A percentile compares a stretch with the other conserved stretches of the same genome.
These are phyloP conservation scores for Triplophysa rosa DNA, from an alignment of 2,113 vertebrate genomes.

Conservation along the genomic window DNA sequence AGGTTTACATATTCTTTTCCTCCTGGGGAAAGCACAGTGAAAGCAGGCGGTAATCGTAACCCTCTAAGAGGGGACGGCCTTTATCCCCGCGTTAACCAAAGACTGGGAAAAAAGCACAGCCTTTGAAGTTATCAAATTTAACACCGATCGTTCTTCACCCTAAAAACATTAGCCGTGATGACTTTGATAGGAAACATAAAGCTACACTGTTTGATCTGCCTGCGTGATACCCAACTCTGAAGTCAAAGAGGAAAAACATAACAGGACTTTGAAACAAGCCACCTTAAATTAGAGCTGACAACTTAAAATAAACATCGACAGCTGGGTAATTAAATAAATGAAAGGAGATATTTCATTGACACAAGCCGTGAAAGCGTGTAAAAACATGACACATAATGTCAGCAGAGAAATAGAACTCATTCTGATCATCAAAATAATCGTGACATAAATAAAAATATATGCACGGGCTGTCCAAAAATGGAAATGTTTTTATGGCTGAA, in stretches of 20 bases:
- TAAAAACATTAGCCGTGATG: constrained; percentile 67
- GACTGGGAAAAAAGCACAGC: constrained; percentile 37
- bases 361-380: constrained; percentile 63
- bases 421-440: constrained; percentile 24
- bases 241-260: constrained; percentile 71
- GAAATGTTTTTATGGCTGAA: too few species aligned
- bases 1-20: constrained; percentile 72
- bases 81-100: constrained; percentile 62
- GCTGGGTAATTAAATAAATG: constrained; percentile 75
- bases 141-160: constrained; percentile 75
- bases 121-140: constrained; percentile 74
- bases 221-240: constrained; percentile 64
- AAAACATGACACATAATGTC: constrained; percentile 44
- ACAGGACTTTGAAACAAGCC: constrained; percentile 73
- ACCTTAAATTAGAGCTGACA: constrained; percentile 76
- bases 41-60: constrained; percentile 70
- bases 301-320: constrained; percentile 75
- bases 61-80: constrained; percentile 67
- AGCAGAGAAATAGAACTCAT: constrained; percentile 6
- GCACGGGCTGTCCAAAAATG: too few species aligned
- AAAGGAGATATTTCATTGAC: constrained; percentile 76
- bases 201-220: constrained; percentile 69
- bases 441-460: constrained; percentile 7
- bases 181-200: constrained; percentile 72
- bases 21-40: constrained; percentile 60